phyloP scores from a whole-genome alignment of 2,888 invertebrate genomes.

The Candidula unifasciata region DNA sequence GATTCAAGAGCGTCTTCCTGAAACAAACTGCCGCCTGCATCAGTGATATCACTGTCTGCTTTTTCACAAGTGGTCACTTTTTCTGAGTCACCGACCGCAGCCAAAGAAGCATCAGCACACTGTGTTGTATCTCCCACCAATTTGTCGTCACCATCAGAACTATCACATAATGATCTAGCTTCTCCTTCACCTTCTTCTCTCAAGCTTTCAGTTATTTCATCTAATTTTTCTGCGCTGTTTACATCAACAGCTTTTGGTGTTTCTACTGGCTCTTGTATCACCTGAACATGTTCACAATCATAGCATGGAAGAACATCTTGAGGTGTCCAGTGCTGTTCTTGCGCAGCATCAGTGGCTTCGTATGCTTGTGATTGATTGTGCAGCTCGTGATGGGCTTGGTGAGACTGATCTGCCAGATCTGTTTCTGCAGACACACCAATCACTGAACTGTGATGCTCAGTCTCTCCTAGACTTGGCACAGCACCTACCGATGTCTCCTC shows the following conservation, averaged over 20 bases:
- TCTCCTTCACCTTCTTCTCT: background rate
- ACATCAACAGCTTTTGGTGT: background rate
- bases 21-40: background rate
- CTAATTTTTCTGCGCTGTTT: background rate
- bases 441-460: no score
- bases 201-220: background rate
- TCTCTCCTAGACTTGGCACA: no score
- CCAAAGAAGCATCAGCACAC: background rate
- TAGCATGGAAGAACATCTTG: background rate
- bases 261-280: background rate
- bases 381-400: background rate
- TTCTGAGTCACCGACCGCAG: background rate
- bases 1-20: background rate
- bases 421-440: background rate
- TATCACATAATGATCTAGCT: conserved; percentile 6
- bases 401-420: background rate
- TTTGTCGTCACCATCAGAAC: background rate
- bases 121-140: background rate
- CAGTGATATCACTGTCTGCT: background rate
- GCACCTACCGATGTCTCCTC: no score
- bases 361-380: no score
- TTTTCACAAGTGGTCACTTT: background rate
- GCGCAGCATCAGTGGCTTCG: background rate
- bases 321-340: background rate
- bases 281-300: background rate